Percentiles rank a stretch among this genome's conserved stretches.
Evolutionary conservation across 2,888 invertebrate species (phyloP).

Genomic region (Periphyllus acericola): DNA sequence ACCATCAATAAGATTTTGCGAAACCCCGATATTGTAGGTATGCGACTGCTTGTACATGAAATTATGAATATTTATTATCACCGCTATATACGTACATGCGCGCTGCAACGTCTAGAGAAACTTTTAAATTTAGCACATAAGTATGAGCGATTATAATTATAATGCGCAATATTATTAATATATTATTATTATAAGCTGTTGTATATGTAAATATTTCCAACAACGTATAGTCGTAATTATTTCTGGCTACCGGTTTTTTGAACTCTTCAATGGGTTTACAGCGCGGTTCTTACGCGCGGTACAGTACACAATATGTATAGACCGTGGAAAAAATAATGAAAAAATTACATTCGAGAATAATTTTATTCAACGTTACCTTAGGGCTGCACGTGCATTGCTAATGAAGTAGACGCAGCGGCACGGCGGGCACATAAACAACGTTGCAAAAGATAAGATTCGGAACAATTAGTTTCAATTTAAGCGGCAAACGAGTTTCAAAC

Average conservation of each 20-base stretch:
- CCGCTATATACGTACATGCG: not conserved
- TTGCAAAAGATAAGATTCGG: not conserved
- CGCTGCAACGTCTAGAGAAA: not conserved
- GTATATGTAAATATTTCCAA: constrained; percentile 43
- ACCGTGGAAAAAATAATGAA: not conserved
- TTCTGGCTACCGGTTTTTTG: constrained; percentile 42
- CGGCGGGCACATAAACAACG: constrained; percentile 3
- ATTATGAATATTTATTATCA: not conserved
- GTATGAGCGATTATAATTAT: constrained; percentile 34
- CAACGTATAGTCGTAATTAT: constrained; percentile 38
- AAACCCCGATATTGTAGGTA: not conserved
- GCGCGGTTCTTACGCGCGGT: not conserved
- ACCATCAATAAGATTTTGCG: not conserved
- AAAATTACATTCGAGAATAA: constrained; percentile 25
- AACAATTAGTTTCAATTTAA: constrained; percentile 44
- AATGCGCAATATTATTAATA: constrained; percentile 20
- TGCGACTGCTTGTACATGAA: not conserved
- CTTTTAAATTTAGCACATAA: constrained; percentile 29
- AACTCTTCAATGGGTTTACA: not conserved
- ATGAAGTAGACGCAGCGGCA: not conserved
- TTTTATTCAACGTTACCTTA: constrained; percentile 13
- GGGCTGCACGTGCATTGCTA: constrained; percentile 26
- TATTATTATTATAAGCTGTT: constrained; percentile 17
- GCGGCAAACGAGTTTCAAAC: constrained; percentile 1
- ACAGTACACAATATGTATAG: not conserved